phyloP scores from a whole-genome alignment of 2,888 invertebrate genomes.

The Platerodrilus igneus region DNA sequence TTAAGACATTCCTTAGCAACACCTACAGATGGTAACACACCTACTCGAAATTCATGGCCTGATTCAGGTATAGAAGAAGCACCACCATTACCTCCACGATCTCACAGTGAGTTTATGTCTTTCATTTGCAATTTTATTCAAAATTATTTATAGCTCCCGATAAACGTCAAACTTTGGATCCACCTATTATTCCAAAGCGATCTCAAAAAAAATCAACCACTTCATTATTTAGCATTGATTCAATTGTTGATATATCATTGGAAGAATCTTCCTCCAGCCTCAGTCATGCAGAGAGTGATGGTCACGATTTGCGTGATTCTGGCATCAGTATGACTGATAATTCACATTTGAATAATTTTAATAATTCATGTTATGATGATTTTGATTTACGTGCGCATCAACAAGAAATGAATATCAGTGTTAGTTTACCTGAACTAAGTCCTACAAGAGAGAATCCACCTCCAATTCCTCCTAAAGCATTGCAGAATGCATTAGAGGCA shows the following conservation, averaged over 20 bases:
- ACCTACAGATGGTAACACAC: conserved; percentile 50
- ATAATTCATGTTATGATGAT: conserved; percentile 46
- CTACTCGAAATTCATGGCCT: conserved; percentile 56
- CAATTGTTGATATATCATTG: conserved; percentile 41
- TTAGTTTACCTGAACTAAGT: conserved; percentile 37
- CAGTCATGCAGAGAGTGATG: conserved; percentile 30
- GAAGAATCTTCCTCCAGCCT: conserved; percentile 34
- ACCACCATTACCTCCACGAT: conserved; percentile 76
- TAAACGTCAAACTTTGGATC: no score
- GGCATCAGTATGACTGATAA: conserved; percentile 49
- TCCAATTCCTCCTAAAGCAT: conserved; percentile 44
- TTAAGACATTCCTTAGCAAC: conserved; percentile 52
- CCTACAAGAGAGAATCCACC: conserved; percentile 41
- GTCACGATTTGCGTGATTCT: conserved; percentile 54
- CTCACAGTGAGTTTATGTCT: conserved; percentile 58
- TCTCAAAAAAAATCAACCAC: conserved; percentile 48
- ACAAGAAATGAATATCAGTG: conserved; percentile 45
- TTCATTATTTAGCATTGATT: conserved; percentile 47
- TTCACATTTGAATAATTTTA: conserved; percentile 44
- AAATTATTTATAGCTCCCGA: conserved; percentile 49
- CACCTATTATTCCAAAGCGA: conserved; percentile 47
- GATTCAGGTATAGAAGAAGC: conserved; percentile 56
- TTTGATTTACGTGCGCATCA: conserved; percentile 42
- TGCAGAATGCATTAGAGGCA: conserved; percentile 36
- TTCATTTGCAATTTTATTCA: no score